A percentile compares a stretch with the other conserved stretches of the same genome.
Evolutionary conservation across 2,113 vertebrate species (phyloP).

Genomic region (Rhinogobius similis): DNA sequence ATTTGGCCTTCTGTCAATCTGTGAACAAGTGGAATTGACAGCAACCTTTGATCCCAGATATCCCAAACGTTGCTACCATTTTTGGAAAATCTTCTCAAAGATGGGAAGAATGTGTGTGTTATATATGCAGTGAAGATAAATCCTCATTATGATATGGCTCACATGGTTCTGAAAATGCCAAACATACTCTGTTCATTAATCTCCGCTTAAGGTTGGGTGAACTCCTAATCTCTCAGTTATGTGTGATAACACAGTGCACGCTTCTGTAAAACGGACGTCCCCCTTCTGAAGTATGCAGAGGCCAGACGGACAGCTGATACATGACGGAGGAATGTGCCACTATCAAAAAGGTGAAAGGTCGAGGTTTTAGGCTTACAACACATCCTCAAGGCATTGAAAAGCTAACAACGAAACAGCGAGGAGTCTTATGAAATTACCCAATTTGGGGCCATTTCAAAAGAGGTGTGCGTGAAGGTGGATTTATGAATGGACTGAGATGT

Average conservation of each 20-base stretch:
- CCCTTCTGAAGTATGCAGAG: constrained; percentile 40
- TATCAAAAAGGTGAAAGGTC: constrained; percentile 34
- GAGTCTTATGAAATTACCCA: constrained; percentile 3
- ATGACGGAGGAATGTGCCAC: constrained; percentile 66
- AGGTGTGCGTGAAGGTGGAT: constrained; percentile 8
- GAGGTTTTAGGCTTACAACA: constrained; percentile 37
- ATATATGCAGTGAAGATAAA: constrained; percentile 5
- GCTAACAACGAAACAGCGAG: background rate
- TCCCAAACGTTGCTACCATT: constrained; percentile 12
- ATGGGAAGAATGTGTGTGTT: background rate
- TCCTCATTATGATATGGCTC: constrained; percentile 7
- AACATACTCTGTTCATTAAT: constrained; percentile 23
- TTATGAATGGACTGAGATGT: constrained; percentile 61
- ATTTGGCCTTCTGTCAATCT: constrained; percentile 28
- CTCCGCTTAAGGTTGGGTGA: constrained; percentile 16
- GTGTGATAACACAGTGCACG: constrained; percentile 25
- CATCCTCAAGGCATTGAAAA: constrained; percentile 1
- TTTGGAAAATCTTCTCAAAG: background rate
- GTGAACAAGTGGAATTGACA: constrained; percentile 11
- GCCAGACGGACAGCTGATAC: constrained; percentile 40
- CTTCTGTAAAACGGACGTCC: constrained; percentile 13
- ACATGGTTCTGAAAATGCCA: constrained; percentile 29
- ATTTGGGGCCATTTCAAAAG: constrained; percentile 4
- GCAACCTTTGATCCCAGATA: constrained; percentile 30
- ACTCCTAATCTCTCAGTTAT: constrained; percentile 23